These are phyloP conservation scores for Xestia c-nigrum DNA, from an alignment of 2,888 invertebrate genomes.

Conservation along the genomic window DNA sequence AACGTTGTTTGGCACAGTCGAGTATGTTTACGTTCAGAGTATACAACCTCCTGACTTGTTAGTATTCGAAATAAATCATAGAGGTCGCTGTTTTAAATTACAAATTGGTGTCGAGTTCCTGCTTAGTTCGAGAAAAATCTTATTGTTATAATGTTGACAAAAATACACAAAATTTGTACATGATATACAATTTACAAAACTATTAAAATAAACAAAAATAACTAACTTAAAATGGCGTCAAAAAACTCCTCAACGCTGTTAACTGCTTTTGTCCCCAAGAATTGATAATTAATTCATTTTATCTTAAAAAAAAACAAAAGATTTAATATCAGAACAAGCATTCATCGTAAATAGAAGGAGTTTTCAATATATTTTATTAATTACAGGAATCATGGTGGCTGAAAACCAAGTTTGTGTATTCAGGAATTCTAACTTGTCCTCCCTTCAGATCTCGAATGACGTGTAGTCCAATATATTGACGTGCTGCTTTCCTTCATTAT, in stretches of 20 bases:
- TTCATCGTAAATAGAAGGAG: neutral
- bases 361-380: neutral
- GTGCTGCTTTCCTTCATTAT: constrained; percentile 18
- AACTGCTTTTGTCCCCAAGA: too few relatives aligned
- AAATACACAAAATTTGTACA: too few relatives aligned
- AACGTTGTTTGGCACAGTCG: neutral
- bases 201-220: too few relatives aligned
- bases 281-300: neutral
- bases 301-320: neutral
- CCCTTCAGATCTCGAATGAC: constrained; percentile 1
- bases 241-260: too few relatives aligned
- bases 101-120: too few relatives aligned
- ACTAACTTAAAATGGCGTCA: too few relatives aligned
- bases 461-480: constrained; percentile 26
- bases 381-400: constrained; percentile 7
- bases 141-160: too few relatives aligned
- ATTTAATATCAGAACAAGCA: neutral
- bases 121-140: neutral
- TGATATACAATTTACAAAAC: too few relatives aligned
- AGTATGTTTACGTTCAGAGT: neutral
- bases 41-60: constrained; percentile 7
- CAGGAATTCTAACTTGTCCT: constrained; percentile 9
- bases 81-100: constrained; percentile 31
- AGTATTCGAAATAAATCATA: constrained; percentile 21
- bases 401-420: constrained; percentile 22